phyloP scores from a whole-genome alignment of 2,797 vertebrate species.

The Mionectes olivaceus region DNA sequence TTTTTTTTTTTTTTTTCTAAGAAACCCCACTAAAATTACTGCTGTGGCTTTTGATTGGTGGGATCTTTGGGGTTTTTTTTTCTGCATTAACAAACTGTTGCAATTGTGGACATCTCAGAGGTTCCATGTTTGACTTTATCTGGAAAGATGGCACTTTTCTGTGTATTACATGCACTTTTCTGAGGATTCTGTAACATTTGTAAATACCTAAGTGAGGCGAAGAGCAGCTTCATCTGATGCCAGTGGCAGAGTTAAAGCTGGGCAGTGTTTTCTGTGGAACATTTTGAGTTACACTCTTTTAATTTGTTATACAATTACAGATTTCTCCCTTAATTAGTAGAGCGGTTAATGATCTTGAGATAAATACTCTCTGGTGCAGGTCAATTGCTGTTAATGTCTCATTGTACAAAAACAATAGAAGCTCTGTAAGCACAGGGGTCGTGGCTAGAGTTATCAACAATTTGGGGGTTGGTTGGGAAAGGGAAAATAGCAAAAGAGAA shows the following conservation, averaged over 20 bases:
- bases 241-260: not conserved
- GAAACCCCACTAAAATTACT: not conserved
- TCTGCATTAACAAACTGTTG: not conserved
- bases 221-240: not conserved
- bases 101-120: not conserved
- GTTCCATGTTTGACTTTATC: not conserved
- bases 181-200: not conserved
- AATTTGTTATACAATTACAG: slow-evolving; percentile 28
- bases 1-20: not conserved
- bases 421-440: slow-evolving; percentile 11
- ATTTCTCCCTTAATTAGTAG: slow-evolving; percentile 37
- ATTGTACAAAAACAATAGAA: slow-evolving; percentile 31
- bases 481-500: not conserved
- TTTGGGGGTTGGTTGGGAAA: not conserved
- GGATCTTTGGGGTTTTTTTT: not conserved
- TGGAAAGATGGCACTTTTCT: not conserved
- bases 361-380: slow-evolving; percentile 11
- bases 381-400: slow-evolving; percentile 2
- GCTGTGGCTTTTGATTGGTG: not conserved
- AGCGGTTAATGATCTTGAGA: slow-evolving; percentile 5
- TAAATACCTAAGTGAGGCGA: not conserved
- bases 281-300: not conserved
- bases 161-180: not conserved
- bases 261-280: not conserved
- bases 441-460: not conserved